A percentile compares a stretch with the other conserved stretches of the same genome.
Conservation (phyloP, 2,888 invertebrate species). For the Zaprionus obscuricornis region DNA sequence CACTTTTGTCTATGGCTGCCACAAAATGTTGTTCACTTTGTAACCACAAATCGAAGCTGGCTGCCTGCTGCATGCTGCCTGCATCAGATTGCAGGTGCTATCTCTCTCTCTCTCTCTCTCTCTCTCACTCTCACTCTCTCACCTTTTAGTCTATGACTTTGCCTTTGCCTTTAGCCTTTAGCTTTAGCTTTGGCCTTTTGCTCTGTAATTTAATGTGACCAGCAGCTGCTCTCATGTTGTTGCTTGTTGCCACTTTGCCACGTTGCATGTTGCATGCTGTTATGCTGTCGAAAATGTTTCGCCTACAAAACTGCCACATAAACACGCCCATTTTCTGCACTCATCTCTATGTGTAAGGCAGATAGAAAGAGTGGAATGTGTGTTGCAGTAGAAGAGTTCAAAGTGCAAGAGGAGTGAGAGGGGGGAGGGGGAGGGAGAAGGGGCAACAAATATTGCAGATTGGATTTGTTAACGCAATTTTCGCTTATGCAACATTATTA, state of each 20-base stretch:
- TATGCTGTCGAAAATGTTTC: too few species aligned
- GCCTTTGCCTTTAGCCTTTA: slow-evolving; percentile 9
- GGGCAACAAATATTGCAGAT: too few species aligned
- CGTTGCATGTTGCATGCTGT: slow-evolving; percentile 12
- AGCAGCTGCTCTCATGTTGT: slow-evolving; percentile 7
- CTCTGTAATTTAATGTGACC: slow-evolving; percentile 70
- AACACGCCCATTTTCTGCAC: slow-evolving; percentile 37
- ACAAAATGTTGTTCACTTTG: neutral
- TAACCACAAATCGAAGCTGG: slow-evolving; percentile 43
- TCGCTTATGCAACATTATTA: slow-evolving; percentile 67
- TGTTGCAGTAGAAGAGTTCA: too few species aligned
- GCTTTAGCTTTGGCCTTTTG: slow-evolving; percentile 34
- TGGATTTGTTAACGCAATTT: slow-evolving; percentile 70
- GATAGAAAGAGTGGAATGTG: too few species aligned
- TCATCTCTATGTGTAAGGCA: slow-evolving; percentile 29
- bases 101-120: neutral
- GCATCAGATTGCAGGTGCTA: slow-evolving; percentile 13
- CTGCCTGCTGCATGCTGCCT: slow-evolving; percentile 6
- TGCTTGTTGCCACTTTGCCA: slow-evolving; percentile 5
- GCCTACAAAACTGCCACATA: too few species aligned
- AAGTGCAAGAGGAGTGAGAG: too few species aligned
- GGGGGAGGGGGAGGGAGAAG: too few species aligned
- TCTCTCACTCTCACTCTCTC: neutral
- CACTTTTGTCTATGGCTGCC: neutral
- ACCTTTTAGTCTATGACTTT: neutral